phyloP scores from a whole-genome alignment of 2,888 invertebrate species.

The Heliconius aoede region DNA sequence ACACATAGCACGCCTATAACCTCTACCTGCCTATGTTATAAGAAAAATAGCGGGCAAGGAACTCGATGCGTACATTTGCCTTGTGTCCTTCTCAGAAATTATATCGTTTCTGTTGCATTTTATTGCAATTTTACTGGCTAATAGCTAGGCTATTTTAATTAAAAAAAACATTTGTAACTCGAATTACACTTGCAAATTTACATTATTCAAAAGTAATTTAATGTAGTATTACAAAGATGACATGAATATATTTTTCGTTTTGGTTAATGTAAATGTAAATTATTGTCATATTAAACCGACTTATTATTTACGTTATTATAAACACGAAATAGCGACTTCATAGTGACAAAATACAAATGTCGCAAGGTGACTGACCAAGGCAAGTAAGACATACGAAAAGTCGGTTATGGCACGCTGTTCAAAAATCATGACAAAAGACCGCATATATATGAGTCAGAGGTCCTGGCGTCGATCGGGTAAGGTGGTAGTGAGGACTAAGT shows the following conservation, averaged over 20 bases:
- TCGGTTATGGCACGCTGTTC: constrained; percentile 11
- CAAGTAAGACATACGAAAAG: constrained; percentile 8
- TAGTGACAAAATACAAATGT: constrained; percentile 7
- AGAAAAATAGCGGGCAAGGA: constrained; percentile 60
- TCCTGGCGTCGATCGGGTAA: constrained; percentile 54
- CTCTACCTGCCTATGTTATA: constrained; percentile 37
- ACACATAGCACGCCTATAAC: constrained; percentile 54
- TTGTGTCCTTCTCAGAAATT: constrained; percentile 60
- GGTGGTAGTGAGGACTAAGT: constrained; percentile 55
- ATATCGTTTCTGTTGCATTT: constrained; percentile 49
- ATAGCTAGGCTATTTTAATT: neutral
- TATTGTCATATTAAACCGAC: no score
- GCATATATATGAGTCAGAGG: constrained; percentile 55
- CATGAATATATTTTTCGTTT: neutral
- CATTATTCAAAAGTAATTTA: neutral
- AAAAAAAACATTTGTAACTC: neutral
- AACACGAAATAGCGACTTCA: no score
- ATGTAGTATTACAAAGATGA: neutral
- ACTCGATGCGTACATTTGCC: constrained; percentile 67
- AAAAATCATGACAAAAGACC: constrained; percentile 48
- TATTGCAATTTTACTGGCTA: neutral
- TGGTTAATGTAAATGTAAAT: no score
- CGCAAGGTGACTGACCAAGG: constrained; percentile 15
- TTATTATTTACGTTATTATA: no score
- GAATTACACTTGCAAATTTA: neutral